Evolutionary conservation across 2,113 vertebrate species (phyloP).

Genomic region (Rana temporaria): DNA sequence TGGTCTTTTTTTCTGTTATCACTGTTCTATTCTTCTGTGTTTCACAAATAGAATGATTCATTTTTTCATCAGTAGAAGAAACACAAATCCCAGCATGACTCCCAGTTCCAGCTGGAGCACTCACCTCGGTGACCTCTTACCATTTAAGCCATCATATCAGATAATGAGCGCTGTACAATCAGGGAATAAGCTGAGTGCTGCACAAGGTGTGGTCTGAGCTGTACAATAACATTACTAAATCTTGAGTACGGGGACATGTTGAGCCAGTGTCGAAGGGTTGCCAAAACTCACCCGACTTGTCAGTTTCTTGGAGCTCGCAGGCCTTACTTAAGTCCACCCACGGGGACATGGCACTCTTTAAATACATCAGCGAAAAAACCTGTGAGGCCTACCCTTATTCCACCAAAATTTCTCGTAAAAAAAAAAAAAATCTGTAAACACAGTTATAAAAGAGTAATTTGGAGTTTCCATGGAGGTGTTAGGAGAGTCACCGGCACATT

Average conservation of each 20-base stretch:
- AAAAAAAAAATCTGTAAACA: conserved; percentile 31
- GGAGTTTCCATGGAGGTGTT: conserved; percentile 7
- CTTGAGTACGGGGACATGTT: conserved; percentile 16
- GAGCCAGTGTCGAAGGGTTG: conserved; percentile 27
- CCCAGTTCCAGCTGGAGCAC: not conserved
- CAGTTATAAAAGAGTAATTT: conserved; percentile 7
- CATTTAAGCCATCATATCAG: conserved; percentile 46
- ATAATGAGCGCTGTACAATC: conserved; percentile 24
- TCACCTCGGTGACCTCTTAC: conserved; percentile 31
- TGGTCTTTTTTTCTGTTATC: not conserved
- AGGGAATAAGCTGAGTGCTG: not conserved
- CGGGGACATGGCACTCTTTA: conserved; percentile 31
- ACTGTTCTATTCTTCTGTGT: not conserved
- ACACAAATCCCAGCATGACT: no score
- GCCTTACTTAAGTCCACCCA: conserved; percentile 52
- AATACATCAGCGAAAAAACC: conserved; percentile 35
- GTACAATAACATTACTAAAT: conserved; percentile 49
- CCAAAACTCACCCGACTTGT: conserved; percentile 46
- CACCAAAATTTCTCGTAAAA: conserved; percentile 23
- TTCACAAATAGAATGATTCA: not conserved
- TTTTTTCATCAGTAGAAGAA: not conserved
- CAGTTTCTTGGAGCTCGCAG: conserved; percentile 49
- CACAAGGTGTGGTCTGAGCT: conserved; percentile 39
- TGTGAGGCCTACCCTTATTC: conserved; percentile 6
- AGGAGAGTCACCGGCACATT: not conserved